phyloP scores from a whole-genome alignment of 2,797 vertebrate genomes.

The Tauraco hartlaubi region DNA sequence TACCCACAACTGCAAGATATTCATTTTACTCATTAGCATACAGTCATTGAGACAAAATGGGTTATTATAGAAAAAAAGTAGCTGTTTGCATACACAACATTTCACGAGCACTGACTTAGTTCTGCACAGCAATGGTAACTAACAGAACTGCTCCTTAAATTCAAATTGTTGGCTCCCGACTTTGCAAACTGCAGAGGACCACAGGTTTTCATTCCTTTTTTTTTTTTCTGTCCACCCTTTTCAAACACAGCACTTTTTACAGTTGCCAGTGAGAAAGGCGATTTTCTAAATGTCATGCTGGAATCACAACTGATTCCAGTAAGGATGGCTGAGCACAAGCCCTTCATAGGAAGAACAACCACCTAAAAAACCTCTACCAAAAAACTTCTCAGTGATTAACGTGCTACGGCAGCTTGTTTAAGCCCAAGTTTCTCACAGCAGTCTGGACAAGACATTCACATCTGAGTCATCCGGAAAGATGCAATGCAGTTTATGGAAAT shows the following conservation, averaged over 20 bases:
- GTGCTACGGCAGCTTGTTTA: fast-evolving
- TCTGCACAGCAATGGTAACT: neutral
- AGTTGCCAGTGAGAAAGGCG: neutral
- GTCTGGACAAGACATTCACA: neutral
- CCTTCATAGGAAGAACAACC: neutral
- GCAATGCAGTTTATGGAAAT: neutral
- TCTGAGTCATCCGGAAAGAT: neutral
- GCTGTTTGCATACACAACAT: neutral
- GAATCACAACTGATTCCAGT: neutral
- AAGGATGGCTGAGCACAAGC: neutral
- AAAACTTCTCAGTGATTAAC: neutral
- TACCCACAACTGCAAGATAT: neutral
- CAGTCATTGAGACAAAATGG: neutral
- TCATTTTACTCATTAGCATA: neutral
- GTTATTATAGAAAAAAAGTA: neutral
- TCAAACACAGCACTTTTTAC: neutral
- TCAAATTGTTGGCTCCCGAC: neutral
- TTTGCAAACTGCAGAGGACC: neutral
- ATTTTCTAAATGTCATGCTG: neutral
- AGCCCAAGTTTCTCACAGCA: neutral
- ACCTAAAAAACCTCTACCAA: neutral
- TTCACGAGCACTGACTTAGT: neutral
- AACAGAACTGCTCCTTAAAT: neutral
- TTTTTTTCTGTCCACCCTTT: neutral
- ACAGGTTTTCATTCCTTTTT: neutral